Evolutionary conservation across 2,888 invertebrate species (phyloP), one percentile per base, ranked within the genome.

Genomic region (Germaria angustata): DNA sequence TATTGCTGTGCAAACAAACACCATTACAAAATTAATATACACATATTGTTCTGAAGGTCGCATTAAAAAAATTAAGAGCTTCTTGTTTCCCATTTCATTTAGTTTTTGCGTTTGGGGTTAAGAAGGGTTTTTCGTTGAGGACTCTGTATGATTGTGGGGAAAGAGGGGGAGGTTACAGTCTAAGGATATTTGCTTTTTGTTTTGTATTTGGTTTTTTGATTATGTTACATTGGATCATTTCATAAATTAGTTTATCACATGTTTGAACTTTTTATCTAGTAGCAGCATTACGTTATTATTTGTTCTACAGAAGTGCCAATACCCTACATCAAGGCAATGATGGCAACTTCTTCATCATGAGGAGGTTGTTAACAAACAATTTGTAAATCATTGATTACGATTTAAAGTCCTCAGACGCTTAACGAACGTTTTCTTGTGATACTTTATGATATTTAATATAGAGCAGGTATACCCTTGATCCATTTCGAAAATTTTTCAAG

Each of bases 181-280:
- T n/a, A 49, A 57, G 32, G 39, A 65, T 51, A 59, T 81, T 57
- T 36, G 13, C 22, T 61, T 53, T 44, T 32, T 39, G 13, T 13
- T 53, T 32, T 49, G 8, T 53, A 13, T 69, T 22, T 77, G 46
- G 8, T n/a, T 20, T 68, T 53, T 39, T 41, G 20, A 39, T 20
- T 55, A 32, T 39, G 15, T 76, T 59, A 66, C 49, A 57, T n/a
- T 66, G 78, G 81, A 82, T 79, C 59, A 75, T 75, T 79, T 79
- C 22, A 20, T 41, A 75, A 82, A 79, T 82, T 82, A 79, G 82
- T 79, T 79, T 75, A 71, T 59, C 78, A 73, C 78, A 69, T 65
- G 63, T 81, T 75, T 41, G 55, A 41, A 53, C 24, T 44, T 75
- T 46, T 55, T 28, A 20, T 55, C 32, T 8, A 34, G 15, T 15